Evolutionary conservation across 2,797 vertebrate genomes (phyloP).

Genomic region (Galago senegalensis): DNA sequence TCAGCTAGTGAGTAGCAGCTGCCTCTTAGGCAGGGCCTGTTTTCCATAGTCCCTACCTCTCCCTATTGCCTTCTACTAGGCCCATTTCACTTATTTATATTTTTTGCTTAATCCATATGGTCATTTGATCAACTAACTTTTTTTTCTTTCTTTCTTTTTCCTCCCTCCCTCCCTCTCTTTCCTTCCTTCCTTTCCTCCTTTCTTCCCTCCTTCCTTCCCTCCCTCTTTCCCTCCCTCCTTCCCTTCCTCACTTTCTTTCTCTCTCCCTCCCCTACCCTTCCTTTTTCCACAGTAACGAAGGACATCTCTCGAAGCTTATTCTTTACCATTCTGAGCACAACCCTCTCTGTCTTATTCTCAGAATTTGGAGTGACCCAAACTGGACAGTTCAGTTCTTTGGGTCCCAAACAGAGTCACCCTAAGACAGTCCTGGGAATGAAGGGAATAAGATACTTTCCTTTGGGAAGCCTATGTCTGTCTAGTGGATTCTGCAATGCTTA

Average conservation of each 20-base stretch:
- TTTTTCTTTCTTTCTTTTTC: too few relatives aligned
- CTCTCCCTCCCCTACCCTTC: not conserved
- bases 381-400: not conserved
- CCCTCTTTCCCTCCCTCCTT: not conserved
- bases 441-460: not conserved
- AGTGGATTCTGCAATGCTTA: not conserved
- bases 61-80: not conserved
- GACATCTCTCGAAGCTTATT: not conserved
- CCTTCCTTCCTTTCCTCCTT: not conserved
- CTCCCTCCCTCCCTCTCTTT: not conserved
- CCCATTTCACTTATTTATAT: not conserved
- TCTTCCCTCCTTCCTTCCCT: too few relatives aligned
- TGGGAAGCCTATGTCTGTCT: not conserved
- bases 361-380: not conserved
- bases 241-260: not conserved
- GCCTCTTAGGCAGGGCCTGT: not conserved
- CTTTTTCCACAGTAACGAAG: not conserved
- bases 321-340: not conserved
- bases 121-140: not conserved
- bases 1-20: not conserved
- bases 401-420: not conserved
- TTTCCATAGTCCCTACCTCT: not conserved
- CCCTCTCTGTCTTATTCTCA: slow-evolving; percentile 26
- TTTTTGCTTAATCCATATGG: not conserved
- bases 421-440: not conserved